Base-by-base conservation (phyloP, 2,888 invertebrate genomes). In the Lomographa bimaculata region DNA sequence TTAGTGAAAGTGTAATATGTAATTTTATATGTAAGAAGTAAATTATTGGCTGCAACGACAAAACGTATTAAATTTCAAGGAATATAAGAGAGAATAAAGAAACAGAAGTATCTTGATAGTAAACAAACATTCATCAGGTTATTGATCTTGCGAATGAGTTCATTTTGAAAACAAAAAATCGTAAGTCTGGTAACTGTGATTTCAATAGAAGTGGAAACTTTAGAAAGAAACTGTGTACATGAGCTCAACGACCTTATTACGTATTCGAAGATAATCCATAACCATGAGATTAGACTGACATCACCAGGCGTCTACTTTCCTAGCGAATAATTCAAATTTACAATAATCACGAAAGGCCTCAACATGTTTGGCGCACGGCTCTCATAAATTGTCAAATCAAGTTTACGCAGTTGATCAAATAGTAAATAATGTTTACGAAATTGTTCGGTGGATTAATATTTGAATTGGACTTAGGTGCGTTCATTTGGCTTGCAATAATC, bases 1-100 rank as follows among this genome's bases (percentile, higher is more conserved):
- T 46, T 34, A 43, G 75, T 66, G 78, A 80, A 79, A 80, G 80
- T 75, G 54, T 62, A 66, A 67, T 70, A 61, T 67, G 53, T 64
- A 62, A 62, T 52, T 54, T 57, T 38, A 65, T 47, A 57, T 34
- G 51, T 50, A 60, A 47, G 44, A 51, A 46, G 46, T 56, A 60
- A 62, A 60, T 56, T 21, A 53, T 47, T 44, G 37, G 29, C 38
- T 27, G 23, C 8, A n/a, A 44, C 11, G 10, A 14, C 14, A 21
- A 25, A 27, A 20, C n/a, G 24, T 33, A 32, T 33, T 14, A 21
- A 21, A 28, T 35, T 39, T 36, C 28, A 36, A 18, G 12, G 27
- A 4, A 14, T 41, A 23, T 18, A 16, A 9, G 24, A 45, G 37
- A 53, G 35, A 50, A 46, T 7, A 8, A 29, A 21, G 35, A 43